A percentile compares a stretch with the other conserved stretches of the same genome.
Evolutionary conservation across 2,888 invertebrate genomes (phyloP).

Genomic region (Dendrolimus houi): DNA sequence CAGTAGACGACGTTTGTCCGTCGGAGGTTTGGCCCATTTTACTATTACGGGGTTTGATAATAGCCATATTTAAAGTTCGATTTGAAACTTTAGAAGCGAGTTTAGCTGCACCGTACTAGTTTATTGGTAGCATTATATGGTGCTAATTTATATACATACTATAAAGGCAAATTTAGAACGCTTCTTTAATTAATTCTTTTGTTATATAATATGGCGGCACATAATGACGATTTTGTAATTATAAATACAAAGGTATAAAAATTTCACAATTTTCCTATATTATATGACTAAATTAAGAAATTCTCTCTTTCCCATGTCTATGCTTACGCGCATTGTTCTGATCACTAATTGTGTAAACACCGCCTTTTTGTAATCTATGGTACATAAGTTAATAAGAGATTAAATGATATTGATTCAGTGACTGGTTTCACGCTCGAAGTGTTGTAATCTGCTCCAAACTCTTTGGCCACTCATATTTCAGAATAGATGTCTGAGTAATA

Average conservation of each 20-base stretch:
- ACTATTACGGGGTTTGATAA: slow-evolving; percentile 11
- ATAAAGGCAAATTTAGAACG: slow-evolving; percentile 1
- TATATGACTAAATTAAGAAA: too few species aligned
- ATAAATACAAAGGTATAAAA: too few species aligned
- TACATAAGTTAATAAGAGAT: slow-evolving; percentile 51
- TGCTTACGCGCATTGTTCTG: not conserved
- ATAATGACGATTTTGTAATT: too few species aligned
- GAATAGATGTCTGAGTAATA: too few species aligned
- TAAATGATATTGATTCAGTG: slow-evolving; percentile 25
- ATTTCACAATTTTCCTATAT: too few species aligned
- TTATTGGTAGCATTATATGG: slow-evolving; percentile 55
- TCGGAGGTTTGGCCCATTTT: slow-evolving; percentile 21
- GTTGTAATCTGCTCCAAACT: too few species aligned
- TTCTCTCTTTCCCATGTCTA: not conserved
- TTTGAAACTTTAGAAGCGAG: slow-evolving; percentile 21
- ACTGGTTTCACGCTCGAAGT: not conserved
- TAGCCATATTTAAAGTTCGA: slow-evolving; percentile 17
- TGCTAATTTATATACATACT: slow-evolving; percentile 42
- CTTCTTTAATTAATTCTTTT: slow-evolving; percentile 4
- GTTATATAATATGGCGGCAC: too few species aligned
- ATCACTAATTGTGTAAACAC: slow-evolving; percentile 3
- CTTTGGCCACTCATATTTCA: too few species aligned
- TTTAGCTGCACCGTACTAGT: slow-evolving; percentile 42
- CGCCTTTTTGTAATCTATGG: slow-evolving; percentile 31
- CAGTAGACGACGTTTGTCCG: slow-evolving; percentile 31